phyloP scores from a whole-genome alignment of 2,113 vertebrate genomes.

The Barbus barbus region DNA sequence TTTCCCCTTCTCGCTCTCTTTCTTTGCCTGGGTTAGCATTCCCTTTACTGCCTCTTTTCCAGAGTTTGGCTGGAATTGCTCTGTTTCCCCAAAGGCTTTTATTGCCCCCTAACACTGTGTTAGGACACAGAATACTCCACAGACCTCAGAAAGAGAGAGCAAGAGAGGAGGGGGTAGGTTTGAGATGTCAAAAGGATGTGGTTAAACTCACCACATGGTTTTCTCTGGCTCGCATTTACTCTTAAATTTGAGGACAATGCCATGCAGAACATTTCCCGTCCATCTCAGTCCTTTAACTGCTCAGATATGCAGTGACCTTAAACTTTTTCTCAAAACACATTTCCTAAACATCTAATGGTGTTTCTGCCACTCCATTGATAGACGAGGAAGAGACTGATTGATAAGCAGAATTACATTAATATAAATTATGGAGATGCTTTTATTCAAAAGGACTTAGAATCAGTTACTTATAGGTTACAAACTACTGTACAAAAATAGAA shows the following conservation, averaged over 20 bases:
- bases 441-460: not conserved
- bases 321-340: too few relatives aligned
- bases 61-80: slow-evolving; percentile 70
- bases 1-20: slow-evolving; percentile 50
- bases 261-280: not conserved
- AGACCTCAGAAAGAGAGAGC: slow-evolving; percentile 52
- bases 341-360: not conserved
- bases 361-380: not conserved
- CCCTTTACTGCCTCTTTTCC: slow-evolving; percentile 67
- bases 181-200: slow-evolving; percentile 39
- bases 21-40: slow-evolving; percentile 65
- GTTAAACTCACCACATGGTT: slow-evolving; percentile 14
- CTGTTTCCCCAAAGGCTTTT: slow-evolving; percentile 70
- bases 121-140: slow-evolving; percentile 67
- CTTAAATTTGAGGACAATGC: slow-evolving; percentile 10
- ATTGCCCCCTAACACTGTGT: slow-evolving; percentile 66
- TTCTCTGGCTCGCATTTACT: slow-evolving; percentile 7
- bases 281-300: not conserved
- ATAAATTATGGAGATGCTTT: not conserved
- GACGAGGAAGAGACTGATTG: too few relatives aligned
- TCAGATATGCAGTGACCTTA: not conserved
- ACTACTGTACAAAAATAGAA: not conserved
- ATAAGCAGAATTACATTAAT: too few relatives aligned
- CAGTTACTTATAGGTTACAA: not conserved
- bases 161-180: slow-evolving; percentile 13